Evolutionary conservation across 1,140 invertebrate genomes (phyloP).

Genomic region (Coelopa frigida): DNA sequence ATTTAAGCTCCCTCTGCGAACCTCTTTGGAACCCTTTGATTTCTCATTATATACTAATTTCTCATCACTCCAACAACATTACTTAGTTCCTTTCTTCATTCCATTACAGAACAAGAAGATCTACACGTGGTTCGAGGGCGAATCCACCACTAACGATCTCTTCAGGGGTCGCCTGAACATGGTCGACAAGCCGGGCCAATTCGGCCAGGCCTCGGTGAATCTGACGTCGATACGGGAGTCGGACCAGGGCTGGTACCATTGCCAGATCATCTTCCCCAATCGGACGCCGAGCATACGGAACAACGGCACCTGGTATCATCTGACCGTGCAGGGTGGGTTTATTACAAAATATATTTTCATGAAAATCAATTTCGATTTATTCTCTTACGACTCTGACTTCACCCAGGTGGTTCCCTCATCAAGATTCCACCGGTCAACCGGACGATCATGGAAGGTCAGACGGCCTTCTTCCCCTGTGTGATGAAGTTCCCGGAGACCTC

Average conservation of each 20-base stretch:
- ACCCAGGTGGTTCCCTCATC: slow-evolving; percentile 34
- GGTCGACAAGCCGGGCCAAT: slow-evolving; percentile 49
- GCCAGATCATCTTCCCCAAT: slow-evolving; percentile 80
- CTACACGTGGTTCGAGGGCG: slow-evolving; percentile 75
- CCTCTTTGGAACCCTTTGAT: too few relatives aligned
- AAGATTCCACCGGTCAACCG: slow-evolving; percentile 74
- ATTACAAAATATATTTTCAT: background rate
- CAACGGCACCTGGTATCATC: slow-evolving; percentile 83
- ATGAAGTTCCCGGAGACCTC: slow-evolving; percentile 57
- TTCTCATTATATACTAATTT: too few relatives aligned
- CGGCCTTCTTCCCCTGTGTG: slow-evolving; percentile 74
- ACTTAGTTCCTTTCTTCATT: background rate
- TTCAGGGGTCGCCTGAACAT: slow-evolving; percentile 68
- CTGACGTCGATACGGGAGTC: slow-evolving; percentile 80
- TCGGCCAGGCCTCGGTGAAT: slow-evolving; percentile 77
- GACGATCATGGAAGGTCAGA: slow-evolving; percentile 78
- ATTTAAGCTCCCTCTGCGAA: too few relatives aligned
- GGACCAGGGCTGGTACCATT: slow-evolving; percentile 89
- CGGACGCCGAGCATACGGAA: slow-evolving; percentile 70
- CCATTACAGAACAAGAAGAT: slow-evolving; percentile 58
- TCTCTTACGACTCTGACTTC: background rate
- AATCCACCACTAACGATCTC: slow-evolving; percentile 58
- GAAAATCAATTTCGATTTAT: background rate
- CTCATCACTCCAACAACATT: background rate
- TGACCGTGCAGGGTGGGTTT: slow-evolving; percentile 63